Percentiles rank a stretch among this genome's conserved stretches.
Evolutionary conservation across 2,888 invertebrate species (phyloP).

Genomic region (Eugnorisma glareosa): DNA sequence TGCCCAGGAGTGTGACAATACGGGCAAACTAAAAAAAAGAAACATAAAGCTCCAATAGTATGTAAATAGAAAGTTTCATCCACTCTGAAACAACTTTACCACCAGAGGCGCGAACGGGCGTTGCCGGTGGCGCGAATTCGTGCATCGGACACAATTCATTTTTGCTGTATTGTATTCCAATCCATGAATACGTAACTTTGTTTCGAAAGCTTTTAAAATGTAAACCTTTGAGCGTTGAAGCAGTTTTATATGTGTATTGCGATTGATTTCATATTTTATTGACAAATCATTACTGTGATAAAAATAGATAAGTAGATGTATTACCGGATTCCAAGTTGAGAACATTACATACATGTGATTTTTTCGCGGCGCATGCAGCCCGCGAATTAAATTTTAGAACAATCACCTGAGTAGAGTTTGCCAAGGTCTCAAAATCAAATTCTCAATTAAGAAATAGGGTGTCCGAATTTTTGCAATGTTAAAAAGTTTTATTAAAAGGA

Average conservation of each 20-base stretch:
- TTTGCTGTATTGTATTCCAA: constrained; percentile 53
- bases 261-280: constrained; percentile 32
- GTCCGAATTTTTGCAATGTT: background rate
- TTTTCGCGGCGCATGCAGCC: too few species aligned
- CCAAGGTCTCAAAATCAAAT: background rate
- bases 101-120: background rate
- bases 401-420: background rate
- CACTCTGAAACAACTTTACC: constrained; percentile 22
- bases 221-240: background rate
- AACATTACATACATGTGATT: too few species aligned
- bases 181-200: constrained; percentile 60
- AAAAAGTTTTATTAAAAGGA: background rate
- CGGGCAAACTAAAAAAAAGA: too few species aligned
- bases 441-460: background rate
- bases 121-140: constrained; percentile 33
- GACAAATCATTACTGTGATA: background rate
- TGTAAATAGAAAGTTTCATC: constrained; percentile 4
- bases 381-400: background rate
- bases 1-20: too few species aligned
- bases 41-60: background rate
- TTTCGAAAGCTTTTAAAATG: constrained; percentile 49
- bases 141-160: constrained; percentile 57
- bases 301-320: background rate
- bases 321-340: background rate
- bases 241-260: constrained; percentile 3